phyloP scores from a whole-genome alignment of 30 jellyfish, hydroid and myxozoan species.

The Morbakka virulenta region DNA sequence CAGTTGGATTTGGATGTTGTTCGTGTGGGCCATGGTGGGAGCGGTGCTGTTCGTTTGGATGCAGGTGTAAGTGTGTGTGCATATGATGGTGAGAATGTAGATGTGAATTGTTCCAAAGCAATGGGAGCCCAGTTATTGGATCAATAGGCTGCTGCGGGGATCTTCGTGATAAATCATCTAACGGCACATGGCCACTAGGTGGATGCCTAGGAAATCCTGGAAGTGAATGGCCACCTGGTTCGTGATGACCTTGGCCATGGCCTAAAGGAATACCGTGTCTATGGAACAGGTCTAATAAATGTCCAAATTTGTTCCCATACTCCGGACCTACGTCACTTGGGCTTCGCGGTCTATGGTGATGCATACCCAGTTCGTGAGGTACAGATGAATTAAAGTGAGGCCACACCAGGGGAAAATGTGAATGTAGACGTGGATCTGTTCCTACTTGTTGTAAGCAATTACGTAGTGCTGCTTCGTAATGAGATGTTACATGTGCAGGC shows the following conservation, averaged over 20 bases:
- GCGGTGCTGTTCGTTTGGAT: constrained; percentile 73
- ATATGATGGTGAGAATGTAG: constrained; percentile 94
- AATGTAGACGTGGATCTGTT: constrained; percentile 52
- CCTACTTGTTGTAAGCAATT: constrained; percentile 51
- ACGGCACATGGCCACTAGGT: constrained; percentile 44
- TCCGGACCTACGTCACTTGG: constrained; percentile 55
- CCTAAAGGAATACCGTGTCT: constrained; percentile 69
- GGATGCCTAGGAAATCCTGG: constrained; percentile 70
- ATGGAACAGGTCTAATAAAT: constrained; percentile 43
- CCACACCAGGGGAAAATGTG: constrained; percentile 63
- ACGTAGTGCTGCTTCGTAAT: constrained; percentile 64
- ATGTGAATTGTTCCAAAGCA: constrained; percentile 77
- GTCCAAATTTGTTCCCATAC: constrained; percentile 52
- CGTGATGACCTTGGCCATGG: constrained; percentile 16
- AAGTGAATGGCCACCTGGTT: constrained; percentile 35
- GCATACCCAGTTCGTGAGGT: constrained; percentile 60
- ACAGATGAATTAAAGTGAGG: constrained; percentile 64
- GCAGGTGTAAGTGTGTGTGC: constrained; percentile 98
- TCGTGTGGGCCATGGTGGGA: constrained; percentile 53
- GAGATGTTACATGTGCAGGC: constrained; percentile 97
- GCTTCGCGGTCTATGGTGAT: constrained; percentile 42
- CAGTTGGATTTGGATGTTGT: constrained; percentile 51
- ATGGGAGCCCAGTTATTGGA: constrained; percentile 78
- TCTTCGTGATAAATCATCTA: constrained; percentile 63
- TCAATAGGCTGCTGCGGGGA: constrained; percentile 79